Base-by-base conservation (phyloP, 1,140 invertebrate species). In the Phymorhynchus buccinoides region DNA sequence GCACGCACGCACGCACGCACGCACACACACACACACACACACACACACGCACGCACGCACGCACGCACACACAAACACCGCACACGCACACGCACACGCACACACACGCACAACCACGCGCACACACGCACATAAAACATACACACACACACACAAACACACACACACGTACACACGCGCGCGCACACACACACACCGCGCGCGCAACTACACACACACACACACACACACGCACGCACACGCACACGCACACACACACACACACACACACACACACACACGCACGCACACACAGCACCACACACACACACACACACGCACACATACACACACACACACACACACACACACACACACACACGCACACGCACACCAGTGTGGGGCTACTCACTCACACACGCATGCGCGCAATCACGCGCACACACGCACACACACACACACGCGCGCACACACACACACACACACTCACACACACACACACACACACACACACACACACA, bases 281-380 rank as follows among this genome's bases (percentile, higher is more conserved):
- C n/a, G n/a, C 27, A 4, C 16, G 18, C 62, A 66, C 18, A 27
- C 9, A 52, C 9, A 12, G 48, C 9, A 12, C 9, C 48, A 27
- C 71, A 75, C 71, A n/a, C 16, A 18, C 6, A 37, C 35, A 7
- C 6, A 6, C 6, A 37, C 35, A 27, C 35, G 37, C 71, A 37
- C 71, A 37, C 71, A 7, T 16, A 71, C 12, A n/a, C 66, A 71
- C 66, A 71, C 12, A 14, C 9, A 56, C 52, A 56, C 52, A 56
- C 66, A 71, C 66, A 3, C 66, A 71, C 66, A 71, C 66, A 71
- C 66, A 71, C 66, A 71, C 66, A 71, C 66, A 71, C 66, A 71
- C 66, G n/a, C 66, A 71, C 66, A 71, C 66, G n/a, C 66, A 71
- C 66, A 71, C 3, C 27, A 9, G 32, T 71, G 9, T 71, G 32